Base-by-base conservation (phyloP, 1,140 invertebrate genomes). In the Macrocentrus cingulum region DNA sequence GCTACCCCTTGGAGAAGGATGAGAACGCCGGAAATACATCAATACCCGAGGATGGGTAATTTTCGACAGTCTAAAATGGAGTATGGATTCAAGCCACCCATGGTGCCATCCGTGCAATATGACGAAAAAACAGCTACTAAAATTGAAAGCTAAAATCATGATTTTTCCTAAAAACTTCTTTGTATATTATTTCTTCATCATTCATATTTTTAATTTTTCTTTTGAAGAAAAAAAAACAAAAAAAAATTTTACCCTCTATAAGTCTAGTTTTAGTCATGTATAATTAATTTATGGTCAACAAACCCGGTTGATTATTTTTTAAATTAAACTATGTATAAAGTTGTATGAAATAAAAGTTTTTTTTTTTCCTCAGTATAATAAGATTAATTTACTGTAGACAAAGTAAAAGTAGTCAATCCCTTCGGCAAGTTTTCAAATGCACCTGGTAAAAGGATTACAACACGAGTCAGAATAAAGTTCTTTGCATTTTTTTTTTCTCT, bases 41-140 rank as follows among this genome's bases (percentile, higher is more conserved):
- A 48, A 2, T 75, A 75, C 41, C 70, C 72, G 1, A 71, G 80
- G 9, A 83, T 82, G 29, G 81, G 85, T 36, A 81, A 75, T 50
- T 84, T 84, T 1, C 83, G 84, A 59, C 87, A 85, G 58, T 80
- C 89, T 0, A 86, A 86, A 60, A 83, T 91, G 65, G 90, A 92
- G 59, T 91, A 92, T 65, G 90, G 88, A 0, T 91, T 92, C 59
- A 90, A 89, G 64, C 89, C 90, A 7, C 89, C 89, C 0, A 72
- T 92, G 64, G 83, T 89, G 49, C 90, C 90, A 1, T 91, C 90
- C 0, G 81, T 88, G n/a, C 88, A 91, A 68, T 88, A 91, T 19
- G 88, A 91, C 64, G 86, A 91, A 50, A 68, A 79, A 46, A 77
- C 75, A 2, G 76, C 71, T 0, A 69, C 70, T 3, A 77, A 77